A percentile compares a stretch with the other conserved stretches of the same genome.
These are phyloP conservation scores for Albula goreensis DNA, from an alignment of 2,113 vertebrate genomes.

Conservation along the genomic window DNA sequence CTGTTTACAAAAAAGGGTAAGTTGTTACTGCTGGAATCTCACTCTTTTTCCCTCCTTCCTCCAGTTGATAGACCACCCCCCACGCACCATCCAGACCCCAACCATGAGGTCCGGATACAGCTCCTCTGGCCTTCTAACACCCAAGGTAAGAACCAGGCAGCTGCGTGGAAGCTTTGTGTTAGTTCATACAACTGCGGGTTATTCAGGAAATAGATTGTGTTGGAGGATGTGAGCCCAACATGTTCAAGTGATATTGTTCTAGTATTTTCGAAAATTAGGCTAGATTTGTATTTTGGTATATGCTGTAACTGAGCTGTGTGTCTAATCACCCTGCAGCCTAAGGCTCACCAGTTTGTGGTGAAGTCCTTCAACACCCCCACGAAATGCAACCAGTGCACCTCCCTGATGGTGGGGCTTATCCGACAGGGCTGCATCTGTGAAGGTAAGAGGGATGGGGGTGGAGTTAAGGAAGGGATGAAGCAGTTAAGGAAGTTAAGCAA, in stretches of 20 bases:
- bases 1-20: background rate
- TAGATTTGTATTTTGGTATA: background rate
- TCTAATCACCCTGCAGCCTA: conserved; percentile 73
- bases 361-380: conserved; percentile 90
- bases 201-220: too few species aligned
- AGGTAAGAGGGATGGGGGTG: conserved; percentile 72
- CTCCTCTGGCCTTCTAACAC: conserved; percentile 79
- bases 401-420: conserved; percentile 96
- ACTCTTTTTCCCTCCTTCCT: conserved; percentile 12
- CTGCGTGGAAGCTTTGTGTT: background rate
- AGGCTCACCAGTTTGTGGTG: conserved; percentile 96
- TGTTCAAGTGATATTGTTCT: too few species aligned
- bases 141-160: conserved; percentile 71
- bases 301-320: background rate
- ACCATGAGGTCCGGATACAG: conserved; percentile 84
- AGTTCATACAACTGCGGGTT: background rate
- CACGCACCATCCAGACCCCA: conserved; percentile 82
- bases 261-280: too few species aligned
- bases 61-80: conserved; percentile 82
- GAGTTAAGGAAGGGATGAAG: background rate
- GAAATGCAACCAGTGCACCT: conserved; percentile 96
- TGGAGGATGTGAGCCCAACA: too few species aligned
- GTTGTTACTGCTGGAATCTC: background rate
- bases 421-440: conserved; percentile 97
- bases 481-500: too few species aligned